Evolutionary conservation across 2,797 vertebrate species (phyloP), one percentile per base, ranked within the genome.

Genomic region (Muscicapa comitata): DNA sequence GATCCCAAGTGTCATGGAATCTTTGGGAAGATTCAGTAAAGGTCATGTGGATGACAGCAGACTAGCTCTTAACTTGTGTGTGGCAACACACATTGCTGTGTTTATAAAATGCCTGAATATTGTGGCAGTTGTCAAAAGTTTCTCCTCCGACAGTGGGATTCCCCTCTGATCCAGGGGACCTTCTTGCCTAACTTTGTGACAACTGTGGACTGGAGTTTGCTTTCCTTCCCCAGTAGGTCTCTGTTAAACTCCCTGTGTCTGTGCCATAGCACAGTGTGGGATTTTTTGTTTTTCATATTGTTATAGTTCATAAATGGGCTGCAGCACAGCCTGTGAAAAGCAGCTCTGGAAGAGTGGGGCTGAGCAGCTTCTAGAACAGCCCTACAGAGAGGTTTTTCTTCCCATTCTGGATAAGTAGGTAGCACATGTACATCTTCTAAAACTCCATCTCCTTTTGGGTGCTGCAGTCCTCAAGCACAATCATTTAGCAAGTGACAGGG

Each of bases 11-110:
- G 29, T 51, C 19, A 4, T 0, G 0, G 17, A 79, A 59, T 74
- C 82, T 74, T 59, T 73, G 42, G 45, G 65, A 45, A 71, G n/a
- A 40, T 89, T 87, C n/a, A 28, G 40, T 57, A 61, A 77, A 75
- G 50, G 31, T 88, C 4, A 1, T 31, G n/a, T 37, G 33, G 42
- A 57, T 76, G 63, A 79, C 63, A 89, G 2, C 63, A 70, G 77
- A 70, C 21, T 19, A 72, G 55, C 28, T 93, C 26, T 76, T 74
- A n/a, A 50, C 35, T 94, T 76, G 20, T 94, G 3, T 61, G 40
- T 93, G 72, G 38, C 74, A 81, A 11, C 47, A 47, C 43, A 61
- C 17, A 5, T 38, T 2, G 7, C 38, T 68, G 13, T 72, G 17
- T 74, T 17, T 74, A 57, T 33, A 43, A 45, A 85, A 38, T 4